A percentile compares a stretch with the other conserved stretches of the same genome.
phyloP scores from a whole-genome alignment of 2,113 vertebrate species.

The Scartelaos histophorus region DNA sequence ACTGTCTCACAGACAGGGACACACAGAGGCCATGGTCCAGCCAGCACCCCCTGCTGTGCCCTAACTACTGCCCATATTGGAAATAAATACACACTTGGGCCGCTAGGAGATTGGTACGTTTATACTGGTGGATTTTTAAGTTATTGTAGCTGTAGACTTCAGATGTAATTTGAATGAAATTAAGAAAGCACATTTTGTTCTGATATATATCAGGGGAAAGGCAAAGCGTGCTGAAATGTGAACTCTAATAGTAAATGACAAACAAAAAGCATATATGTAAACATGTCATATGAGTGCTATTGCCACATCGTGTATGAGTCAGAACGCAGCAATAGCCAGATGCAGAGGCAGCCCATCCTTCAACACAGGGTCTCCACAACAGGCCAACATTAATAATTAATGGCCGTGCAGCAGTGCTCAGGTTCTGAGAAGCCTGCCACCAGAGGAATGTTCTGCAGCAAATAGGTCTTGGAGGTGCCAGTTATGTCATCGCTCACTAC shows the following conservation, averaged over 20 bases:
- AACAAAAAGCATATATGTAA: not conserved
- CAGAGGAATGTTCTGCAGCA: conserved; percentile 56
- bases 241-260: not conserved
- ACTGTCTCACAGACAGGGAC: not conserved
- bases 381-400: conserved; percentile 72
- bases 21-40: not conserved
- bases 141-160: not conserved
- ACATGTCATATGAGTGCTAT: conserved; percentile 11
- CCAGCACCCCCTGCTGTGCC: not conserved
- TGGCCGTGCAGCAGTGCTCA: conserved; percentile 57
- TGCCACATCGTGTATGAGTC: conserved; percentile 63
- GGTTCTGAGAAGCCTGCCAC: conserved; percentile 49
- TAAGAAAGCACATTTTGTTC: not conserved
- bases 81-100: not conserved
- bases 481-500: conserved; percentile 59
- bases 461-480: conserved; percentile 60
- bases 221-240: not conserved
- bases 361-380: conserved; percentile 64
- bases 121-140: not conserved
- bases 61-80: conserved; percentile 6
- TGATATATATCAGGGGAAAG: not conserved
- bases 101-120: not conserved
- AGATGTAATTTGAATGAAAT: not conserved
- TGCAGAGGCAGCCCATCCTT: conserved; percentile 69
- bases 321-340: conserved; percentile 67